Conservation (phyloP, 2,113 vertebrate genomes). For the Megaceryle maxima region DNA sequence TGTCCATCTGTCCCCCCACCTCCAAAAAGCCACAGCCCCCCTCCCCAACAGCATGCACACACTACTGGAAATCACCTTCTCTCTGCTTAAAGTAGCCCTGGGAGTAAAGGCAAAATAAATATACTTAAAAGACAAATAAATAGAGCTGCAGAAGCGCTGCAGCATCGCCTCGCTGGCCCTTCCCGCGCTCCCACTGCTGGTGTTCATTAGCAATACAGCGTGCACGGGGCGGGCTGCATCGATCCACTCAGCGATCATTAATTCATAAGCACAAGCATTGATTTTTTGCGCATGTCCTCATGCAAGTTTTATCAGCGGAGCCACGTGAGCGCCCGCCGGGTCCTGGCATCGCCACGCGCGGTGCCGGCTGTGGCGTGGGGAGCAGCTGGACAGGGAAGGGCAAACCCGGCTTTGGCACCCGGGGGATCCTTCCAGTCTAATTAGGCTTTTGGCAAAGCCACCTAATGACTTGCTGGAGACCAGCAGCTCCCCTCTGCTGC, state of each 20-base stretch:
- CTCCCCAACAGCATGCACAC: fast-evolving
- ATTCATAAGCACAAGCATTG: not conserved
- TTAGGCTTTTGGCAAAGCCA: not conserved
- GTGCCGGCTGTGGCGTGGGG: fast-evolving
- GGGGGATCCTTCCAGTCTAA: not conserved
- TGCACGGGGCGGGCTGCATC: not conserved
- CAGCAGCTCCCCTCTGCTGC: not conserved
- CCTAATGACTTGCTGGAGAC: not conserved
- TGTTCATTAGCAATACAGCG: not conserved
- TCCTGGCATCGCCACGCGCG: fast-evolving
- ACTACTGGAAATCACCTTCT: not conserved
- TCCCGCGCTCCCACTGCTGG: not conserved
- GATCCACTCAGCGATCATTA: not conserved
- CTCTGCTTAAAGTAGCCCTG: not conserved
- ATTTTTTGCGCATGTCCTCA: not conserved
- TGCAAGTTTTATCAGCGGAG: not conserved
- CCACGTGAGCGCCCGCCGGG: not conserved
- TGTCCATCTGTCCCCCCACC: too few relatives aligned
- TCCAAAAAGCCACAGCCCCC: not conserved
- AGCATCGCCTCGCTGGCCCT: not conserved
- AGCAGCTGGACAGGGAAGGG: not conserved
- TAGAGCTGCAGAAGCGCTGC: not conserved
- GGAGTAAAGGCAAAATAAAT: not conserved
- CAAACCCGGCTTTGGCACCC: not conserved
- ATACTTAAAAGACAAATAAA: fast-evolving